phyloP scores from a whole-genome alignment of 2,113 vertebrate genomes.

The Neotoma lepida region DNA sequence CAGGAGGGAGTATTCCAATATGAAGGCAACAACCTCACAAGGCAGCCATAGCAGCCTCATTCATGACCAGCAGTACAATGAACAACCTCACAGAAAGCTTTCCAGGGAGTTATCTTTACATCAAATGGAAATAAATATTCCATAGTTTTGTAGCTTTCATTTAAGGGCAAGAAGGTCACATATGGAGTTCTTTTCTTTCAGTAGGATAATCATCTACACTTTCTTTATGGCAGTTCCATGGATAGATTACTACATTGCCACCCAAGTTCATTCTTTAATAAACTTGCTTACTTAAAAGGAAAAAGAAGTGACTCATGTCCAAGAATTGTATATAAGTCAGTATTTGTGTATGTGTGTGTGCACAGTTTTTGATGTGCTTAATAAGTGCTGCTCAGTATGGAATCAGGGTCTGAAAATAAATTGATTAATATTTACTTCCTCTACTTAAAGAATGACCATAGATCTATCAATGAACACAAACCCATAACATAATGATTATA shows the following conservation, averaged over 20 bases:
- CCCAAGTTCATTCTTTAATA: background rate
- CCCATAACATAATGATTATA: background rate
- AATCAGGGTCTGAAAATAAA: background rate
- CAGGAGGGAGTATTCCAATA: background rate
- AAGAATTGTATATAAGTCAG: background rate
- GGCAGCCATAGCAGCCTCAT: background rate
- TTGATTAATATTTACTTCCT: background rate
- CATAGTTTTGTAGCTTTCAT: background rate
- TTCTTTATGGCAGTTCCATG: background rate
- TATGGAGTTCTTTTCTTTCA: background rate
- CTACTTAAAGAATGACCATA: background rate
- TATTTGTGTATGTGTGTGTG: background rate
- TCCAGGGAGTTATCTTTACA: constrained; percentile 11
- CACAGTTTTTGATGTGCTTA: background rate
- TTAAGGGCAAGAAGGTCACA: background rate
- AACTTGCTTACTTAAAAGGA: background rate
- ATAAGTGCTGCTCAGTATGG: background rate
- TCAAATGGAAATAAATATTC: constrained; percentile 18
- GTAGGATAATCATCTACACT: background rate
- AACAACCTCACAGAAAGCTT: background rate
- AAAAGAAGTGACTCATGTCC: background rate
- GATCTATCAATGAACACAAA: background rate
- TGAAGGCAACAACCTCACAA: background rate
- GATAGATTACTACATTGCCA: background rate
- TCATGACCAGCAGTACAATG: background rate